A percentile compares a stretch with the other conserved stretches of the same genome.
phyloP scores from a whole-genome alignment of 2,113 vertebrate species.

The Enhydra lutris region DNA sequence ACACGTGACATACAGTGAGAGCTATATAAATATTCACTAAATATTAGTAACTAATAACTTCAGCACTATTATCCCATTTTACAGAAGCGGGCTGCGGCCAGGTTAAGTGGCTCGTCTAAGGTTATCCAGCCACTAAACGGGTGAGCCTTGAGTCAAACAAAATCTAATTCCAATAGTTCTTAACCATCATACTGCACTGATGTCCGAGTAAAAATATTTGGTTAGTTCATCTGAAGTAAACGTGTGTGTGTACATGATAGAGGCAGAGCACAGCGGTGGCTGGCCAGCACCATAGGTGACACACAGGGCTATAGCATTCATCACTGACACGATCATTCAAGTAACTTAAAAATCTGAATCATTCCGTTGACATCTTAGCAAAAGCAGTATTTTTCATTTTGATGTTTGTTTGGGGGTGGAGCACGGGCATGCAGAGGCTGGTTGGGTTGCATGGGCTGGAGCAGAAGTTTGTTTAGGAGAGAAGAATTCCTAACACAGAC shows the following conservation, averaged over 20 bases:
- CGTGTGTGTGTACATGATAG: accelerated
- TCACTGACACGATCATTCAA: background rate
- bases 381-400: background rate
- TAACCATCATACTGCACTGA: no score
- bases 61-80: background rate
- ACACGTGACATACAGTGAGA: background rate
- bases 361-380: background rate
- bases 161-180: background rate
- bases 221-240: background rate
- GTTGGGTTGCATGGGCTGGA: background rate
- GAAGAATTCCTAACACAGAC: background rate
- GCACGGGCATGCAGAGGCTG: background rate
- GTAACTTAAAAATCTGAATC: background rate
- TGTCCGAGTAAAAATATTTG: background rate
- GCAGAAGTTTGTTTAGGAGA: background rate
- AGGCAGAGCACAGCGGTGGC: background rate
- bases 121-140: background rate
- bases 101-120: background rate
- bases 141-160: background rate
- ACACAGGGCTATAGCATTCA: accelerated
- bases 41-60: background rate
- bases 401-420: background rate
- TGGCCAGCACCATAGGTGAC: background rate
- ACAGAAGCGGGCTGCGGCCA: background rate
- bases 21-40: background rate